A percentile compares a stretch with the other conserved stretches of the same genome.
Conservation (phyloP, 2,113 vertebrate species). For the Columba janthina region DNA sequence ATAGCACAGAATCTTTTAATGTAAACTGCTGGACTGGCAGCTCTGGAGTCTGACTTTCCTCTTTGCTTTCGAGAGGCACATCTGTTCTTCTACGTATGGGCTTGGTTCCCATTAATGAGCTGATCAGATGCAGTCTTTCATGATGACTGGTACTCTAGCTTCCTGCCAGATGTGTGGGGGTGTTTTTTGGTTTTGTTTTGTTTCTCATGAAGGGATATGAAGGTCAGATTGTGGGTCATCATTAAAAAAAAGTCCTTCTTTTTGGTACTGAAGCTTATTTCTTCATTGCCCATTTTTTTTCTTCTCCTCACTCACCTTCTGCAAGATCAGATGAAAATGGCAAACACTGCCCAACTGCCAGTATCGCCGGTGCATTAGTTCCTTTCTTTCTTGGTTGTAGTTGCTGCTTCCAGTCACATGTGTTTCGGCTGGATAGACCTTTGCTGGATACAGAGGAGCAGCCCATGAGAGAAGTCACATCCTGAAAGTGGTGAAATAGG, state of each 20-base stretch:
- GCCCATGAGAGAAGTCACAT: background rate
- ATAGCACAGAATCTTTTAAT: background rate
- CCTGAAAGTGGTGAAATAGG: background rate
- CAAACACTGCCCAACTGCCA: background rate
- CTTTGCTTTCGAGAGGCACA: conserved; percentile 26
- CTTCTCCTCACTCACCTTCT: background rate
- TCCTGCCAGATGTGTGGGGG: conserved; percentile 53
- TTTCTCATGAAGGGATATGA: conserved; percentile 16
- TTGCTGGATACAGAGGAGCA: background rate
- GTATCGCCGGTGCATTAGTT: conserved; percentile 10
- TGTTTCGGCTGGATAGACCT: background rate
- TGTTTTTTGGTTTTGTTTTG: conserved; percentile 32
- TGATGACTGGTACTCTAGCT: conserved; percentile 32
- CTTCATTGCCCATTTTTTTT: background rate
- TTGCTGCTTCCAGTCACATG: background rate
- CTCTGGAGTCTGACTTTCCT: conserved; percentile 8
- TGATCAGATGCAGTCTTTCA: conserved; percentile 40
- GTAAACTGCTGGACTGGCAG: background rate
- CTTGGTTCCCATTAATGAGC: conserved; percentile 46
- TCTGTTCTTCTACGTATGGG: conserved; percentile 3
- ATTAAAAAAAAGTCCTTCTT: background rate
- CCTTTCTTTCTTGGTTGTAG: background rate
- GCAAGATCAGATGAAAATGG: background rate
- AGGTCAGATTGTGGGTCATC: background rate
- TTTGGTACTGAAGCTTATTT: background rate